Evolutionary conservation across 2,888 invertebrate species (phyloP), one percentile per base, ranked within the genome.

Genomic region (Nomada fabriciana): DNA sequence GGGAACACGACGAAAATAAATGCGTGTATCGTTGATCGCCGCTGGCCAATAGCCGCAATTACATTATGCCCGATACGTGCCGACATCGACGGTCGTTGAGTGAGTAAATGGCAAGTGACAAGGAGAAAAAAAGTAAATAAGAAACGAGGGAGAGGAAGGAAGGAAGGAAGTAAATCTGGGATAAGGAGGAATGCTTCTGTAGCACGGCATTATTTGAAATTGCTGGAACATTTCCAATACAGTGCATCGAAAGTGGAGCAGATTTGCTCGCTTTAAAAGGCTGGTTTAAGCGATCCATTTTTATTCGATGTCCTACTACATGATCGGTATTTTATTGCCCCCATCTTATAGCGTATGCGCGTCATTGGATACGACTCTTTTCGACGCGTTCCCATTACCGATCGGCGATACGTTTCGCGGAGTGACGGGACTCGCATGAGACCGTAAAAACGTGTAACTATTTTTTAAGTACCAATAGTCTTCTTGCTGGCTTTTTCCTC

Each of bases 1-100:
- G 81, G 79, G 78, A 61, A 78, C 11, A 61, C 83, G 86, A 86
- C 82, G 70, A 88, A 88, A 89, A 89, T 90, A 90, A 89, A 90
- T 88, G 85, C 79, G 75, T 82, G 80, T 83, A 83, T 82, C 85
- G 83, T 75, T 47, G 81, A 59, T 64, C 70, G 71, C 67, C 63
- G 57, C 64, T 72, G 53, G 61, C 64, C 69, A 71, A 81, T 84
- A 80, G 80, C 88, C 86, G 82, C 90, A 88, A 89, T 90, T 89
- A 87, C 88, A 86, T 90, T 90, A 88, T 84, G 81, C 64, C 70
- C 75, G 20, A 23, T 79, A 69, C 76, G 83, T 74, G 79, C 68
- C 69, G 61, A 47, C 76, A 68, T 69, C 50, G 65, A 75, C 72
- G 70, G 69, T 52, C 53, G 42, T 57, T 63, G 76, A 79, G 65